Conservation (phyloP, 64 coral and sea anemone species). For the Actinia equina region DNA sequence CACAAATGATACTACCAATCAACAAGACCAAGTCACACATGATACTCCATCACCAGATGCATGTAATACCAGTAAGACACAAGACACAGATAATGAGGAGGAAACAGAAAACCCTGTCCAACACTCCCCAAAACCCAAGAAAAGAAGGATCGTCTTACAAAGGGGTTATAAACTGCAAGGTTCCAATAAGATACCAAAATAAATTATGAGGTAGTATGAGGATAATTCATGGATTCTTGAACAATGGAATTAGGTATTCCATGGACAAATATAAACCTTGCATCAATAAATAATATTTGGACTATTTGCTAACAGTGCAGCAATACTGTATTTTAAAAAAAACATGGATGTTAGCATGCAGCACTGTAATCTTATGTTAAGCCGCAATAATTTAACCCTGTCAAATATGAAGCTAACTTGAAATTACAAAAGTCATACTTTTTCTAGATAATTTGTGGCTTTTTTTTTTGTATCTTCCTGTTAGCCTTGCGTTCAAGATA, state of each 20-base stretch:
- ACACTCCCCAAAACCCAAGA: slow-evolving; percentile 34
- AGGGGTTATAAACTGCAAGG: slow-evolving; percentile 19
- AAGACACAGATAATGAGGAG: slow-evolving; percentile 8
- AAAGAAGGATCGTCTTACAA: slow-evolving; percentile 73
- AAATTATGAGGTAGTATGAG: not conserved
- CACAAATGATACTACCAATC: not conserved
- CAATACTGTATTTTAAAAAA: no score
- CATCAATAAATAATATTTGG: no score
- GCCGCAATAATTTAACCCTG: no score
- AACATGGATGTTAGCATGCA: no score
- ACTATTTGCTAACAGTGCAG: no score
- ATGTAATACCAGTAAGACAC: slow-evolving; percentile 13
- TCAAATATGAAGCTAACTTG: no score
- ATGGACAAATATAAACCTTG: no score
- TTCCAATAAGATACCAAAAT: slow-evolving; percentile 4
- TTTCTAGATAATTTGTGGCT: no score
- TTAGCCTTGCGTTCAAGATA: no score
- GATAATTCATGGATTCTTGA: not conserved
- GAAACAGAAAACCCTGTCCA: not conserved
- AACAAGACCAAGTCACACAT: not conserved
- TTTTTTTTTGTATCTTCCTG: no score
- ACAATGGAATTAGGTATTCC: not conserved
- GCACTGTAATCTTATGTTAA: no score
- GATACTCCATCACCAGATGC: not conserved
- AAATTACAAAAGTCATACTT: no score